Conservation (phyloP, 2,888 invertebrate genomes). For the Oegoconia quadripuncta region DNA sequence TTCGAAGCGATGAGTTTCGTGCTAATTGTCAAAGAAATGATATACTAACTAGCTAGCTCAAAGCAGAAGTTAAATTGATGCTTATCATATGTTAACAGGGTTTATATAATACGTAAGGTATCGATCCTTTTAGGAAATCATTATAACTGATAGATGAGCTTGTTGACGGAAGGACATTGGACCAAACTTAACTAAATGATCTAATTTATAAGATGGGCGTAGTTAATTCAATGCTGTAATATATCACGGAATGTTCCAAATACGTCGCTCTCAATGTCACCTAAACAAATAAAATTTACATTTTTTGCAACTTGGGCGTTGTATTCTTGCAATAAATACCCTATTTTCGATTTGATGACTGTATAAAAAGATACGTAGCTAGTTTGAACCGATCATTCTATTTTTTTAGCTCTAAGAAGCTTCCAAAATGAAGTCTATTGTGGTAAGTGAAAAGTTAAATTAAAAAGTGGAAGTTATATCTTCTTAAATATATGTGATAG, state of each 20-base stretch:
- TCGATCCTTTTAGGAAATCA: constrained; percentile 1
- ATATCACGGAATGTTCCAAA: constrained; percentile 55
- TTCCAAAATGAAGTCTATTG: constrained; percentile 52
- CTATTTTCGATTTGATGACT: constrained; percentile 59
- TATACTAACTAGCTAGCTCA: too few relatives aligned
- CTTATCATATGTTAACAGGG: too few relatives aligned
- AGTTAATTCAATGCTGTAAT: constrained; percentile 39
- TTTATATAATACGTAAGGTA: constrained; percentile 2
- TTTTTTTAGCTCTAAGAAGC: constrained; percentile 38
- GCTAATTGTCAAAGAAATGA: too few relatives aligned
- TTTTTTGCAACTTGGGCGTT: constrained; percentile 55
- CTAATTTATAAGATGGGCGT: constrained; percentile 41
- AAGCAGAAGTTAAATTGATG: too few relatives aligned
- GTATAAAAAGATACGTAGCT: constrained; percentile 62
- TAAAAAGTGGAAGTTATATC: too few relatives aligned
- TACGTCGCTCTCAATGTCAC: constrained; percentile 55
- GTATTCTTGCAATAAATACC: constrained; percentile 64
- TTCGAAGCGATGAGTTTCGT: too few relatives aligned
- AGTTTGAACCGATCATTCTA: constrained; percentile 49
- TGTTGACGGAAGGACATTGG: constrained; percentile 18
- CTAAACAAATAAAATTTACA: constrained; percentile 66
- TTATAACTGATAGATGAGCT: constrained; percentile 12
- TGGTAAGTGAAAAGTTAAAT: constrained; percentile 50
- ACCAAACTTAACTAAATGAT: constrained; percentile 24
- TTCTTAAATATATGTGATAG: too few relatives aligned